phyloP scores from a whole-genome alignment of 2,113 vertebrate species.

The Plestiodon gilberti region DNA sequence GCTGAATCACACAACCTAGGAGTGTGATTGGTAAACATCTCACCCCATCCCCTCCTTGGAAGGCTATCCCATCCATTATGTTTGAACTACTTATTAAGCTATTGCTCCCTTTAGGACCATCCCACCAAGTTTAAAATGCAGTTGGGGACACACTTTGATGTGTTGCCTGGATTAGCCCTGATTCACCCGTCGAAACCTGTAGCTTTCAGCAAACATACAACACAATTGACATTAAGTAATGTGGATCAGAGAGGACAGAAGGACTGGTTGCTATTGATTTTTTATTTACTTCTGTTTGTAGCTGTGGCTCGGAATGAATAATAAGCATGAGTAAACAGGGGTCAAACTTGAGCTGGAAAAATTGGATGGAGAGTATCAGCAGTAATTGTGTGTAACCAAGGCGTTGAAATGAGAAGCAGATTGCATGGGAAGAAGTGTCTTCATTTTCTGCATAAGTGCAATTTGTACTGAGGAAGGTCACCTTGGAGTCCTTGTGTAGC shows the following conservation, averaged over 20 bases:
- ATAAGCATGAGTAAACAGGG: not conserved
- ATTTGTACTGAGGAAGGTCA: constrained; percentile 23
- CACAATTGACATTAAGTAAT: not conserved
- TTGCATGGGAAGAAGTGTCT: not conserved
- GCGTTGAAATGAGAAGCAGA: constrained; percentile 4
- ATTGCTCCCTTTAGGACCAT: not conserved
- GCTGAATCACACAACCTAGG: too few relatives aligned
- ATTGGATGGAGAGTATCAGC: not conserved
- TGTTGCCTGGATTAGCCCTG: not conserved
- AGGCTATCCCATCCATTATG: not conserved
- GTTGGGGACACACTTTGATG: not conserved
- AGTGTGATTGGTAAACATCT: not conserved
- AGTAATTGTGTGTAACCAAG: constrained; percentile 3
- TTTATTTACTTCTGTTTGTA: constrained; percentile 23
- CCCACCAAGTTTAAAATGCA: not conserved
- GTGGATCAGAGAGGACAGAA: not conserved
- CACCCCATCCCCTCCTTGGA: not conserved
- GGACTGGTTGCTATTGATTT: constrained; percentile 5
- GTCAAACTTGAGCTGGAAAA: not conserved
- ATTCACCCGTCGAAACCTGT: not conserved
- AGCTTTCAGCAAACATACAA: not conserved
- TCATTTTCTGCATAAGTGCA: constrained; percentile 11
- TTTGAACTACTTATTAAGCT: not conserved
- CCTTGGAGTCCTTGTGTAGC: not conserved
- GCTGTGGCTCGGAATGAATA: constrained; percentile 5